phyloP scores from a whole-genome alignment of 2,797 vertebrate genomes.

The Melanotaenia nigrans region DNA sequence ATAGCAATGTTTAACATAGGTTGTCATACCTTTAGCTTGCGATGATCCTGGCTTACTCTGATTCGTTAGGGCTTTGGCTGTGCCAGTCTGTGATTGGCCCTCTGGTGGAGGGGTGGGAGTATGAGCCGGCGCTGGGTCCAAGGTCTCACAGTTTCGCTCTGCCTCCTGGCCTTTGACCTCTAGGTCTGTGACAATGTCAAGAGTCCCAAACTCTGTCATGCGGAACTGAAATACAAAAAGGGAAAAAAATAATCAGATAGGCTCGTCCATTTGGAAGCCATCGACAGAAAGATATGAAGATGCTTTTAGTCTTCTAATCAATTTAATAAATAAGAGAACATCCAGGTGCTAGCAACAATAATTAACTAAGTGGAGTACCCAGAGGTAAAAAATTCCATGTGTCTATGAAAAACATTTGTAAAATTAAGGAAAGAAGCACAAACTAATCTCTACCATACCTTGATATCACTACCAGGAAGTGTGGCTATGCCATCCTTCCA shows the following conservation, averaged over 20 bases:
- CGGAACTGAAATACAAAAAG: slow-evolving; percentile 78
- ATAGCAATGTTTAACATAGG: slow-evolving; percentile 8
- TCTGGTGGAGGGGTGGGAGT: slow-evolving; percentile 81
- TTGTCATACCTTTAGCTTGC: slow-evolving; percentile 68
- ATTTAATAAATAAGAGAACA: not conserved
- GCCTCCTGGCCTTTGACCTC: slow-evolving; percentile 77
- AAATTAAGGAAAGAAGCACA: not conserved
- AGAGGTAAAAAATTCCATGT: not conserved
- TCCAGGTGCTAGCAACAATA: not conserved
- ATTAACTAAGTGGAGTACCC: not conserved
- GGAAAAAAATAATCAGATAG: not conserved
- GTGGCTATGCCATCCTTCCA: slow-evolving; percentile 89
- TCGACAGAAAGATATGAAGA: not conserved
- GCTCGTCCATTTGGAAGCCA: not conserved
- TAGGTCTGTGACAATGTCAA: slow-evolving; percentile 87
- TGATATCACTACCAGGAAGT: slow-evolving; percentile 86
- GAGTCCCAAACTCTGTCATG: slow-evolving; percentile 88
- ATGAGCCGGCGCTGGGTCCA: slow-evolving; percentile 73
- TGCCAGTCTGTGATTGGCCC: slow-evolving; percentile 62
- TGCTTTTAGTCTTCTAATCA: not conserved
- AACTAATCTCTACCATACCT: slow-evolving; percentile 70
- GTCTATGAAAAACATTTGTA: slow-evolving; percentile 17
- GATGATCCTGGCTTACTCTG: slow-evolving; percentile 57
- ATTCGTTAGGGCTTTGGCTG: slow-evolving; percentile 46
- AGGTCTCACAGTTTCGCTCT: slow-evolving; percentile 54